Base-by-base conservation (phyloP, 1,140 invertebrate genomes). In the Hycleus phaleratus region DNA sequence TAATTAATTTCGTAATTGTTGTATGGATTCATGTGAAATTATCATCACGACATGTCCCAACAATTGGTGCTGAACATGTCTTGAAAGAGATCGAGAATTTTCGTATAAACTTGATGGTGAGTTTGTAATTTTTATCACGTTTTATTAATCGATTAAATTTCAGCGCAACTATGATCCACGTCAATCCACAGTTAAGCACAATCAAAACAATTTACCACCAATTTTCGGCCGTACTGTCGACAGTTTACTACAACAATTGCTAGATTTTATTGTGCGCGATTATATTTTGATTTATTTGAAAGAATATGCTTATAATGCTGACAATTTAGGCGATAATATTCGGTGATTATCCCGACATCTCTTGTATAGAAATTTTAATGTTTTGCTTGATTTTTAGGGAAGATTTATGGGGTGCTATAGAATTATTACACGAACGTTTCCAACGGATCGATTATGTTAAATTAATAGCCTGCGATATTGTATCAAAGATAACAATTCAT, bases 221-320 rank as follows among this genome's bases (percentile, higher is more conserved):
- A 81, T 91, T 61, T 87, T 89, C 74, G 86, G 85, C 43, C 79
- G 89, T 61, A 87, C 88, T 58, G 86, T 94, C 32, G 91, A 93
- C 70, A 82, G 84, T 68, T 83, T 90, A 59, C 68, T 94, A 9
- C 88, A 92, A 66, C 87, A 92, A 70, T 76, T 95, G 4, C 78
- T 94, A 49, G 90, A 93, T 71, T 81, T 89, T 69, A 73, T 85
- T 46, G 76, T 92, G 18, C 77, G 87, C 66, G 91, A 94, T 73
- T 92, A 89, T 75, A 79, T 95, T 49, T 75, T 82, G 10, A 75
- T 77, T 47, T 92, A 88, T 86, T 75, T 93, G 26, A 83, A 82
- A 58, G 83, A 85, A 26, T 74, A 89, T 24, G 79, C 84, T 3
- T 78, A 80, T 63, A 77, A 80, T 82, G 26, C 59, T 70, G 42